phyloP scores from a whole-genome alignment of 2,888 invertebrate genomes.

The Ceriagrion tenellum region DNA sequence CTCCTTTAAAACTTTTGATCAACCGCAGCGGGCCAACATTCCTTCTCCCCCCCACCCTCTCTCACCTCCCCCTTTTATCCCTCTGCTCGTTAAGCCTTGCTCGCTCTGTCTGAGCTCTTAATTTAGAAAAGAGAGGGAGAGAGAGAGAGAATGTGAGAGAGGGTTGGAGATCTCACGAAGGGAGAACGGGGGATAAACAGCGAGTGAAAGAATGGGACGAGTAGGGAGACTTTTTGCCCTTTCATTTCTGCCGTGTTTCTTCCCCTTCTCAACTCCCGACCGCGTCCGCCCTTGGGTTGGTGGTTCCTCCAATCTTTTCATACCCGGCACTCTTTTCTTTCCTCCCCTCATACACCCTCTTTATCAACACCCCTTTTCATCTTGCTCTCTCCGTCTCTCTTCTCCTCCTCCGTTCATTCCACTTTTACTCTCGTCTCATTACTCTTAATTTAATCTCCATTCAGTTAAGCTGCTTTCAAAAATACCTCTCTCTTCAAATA shows the following conservation, averaged over 20 bases:
- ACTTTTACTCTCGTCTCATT: not conserved
- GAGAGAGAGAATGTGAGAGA: too few relatives aligned
- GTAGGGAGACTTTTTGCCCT: not conserved
- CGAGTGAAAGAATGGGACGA: not conserved
- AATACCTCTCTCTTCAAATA: not conserved
- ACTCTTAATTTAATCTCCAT: not conserved
- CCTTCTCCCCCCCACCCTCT: not conserved
- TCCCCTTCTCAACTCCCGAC: not conserved
- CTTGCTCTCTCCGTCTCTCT: not conserved
- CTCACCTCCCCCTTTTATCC: not conserved
- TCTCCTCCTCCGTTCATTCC: not conserved
- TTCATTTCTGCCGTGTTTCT: not conserved
- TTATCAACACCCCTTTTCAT: not conserved
- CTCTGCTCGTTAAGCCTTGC: not conserved
- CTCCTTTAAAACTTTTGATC: constrained; percentile 11
- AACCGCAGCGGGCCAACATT: not conserved
- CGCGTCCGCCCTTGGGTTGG: too few relatives aligned
- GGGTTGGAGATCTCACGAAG: not conserved
- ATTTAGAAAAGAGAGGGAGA: not conserved
- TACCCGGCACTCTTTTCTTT: not conserved
- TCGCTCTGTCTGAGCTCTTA: constrained; percentile 4
- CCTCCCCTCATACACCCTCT: not conserved
- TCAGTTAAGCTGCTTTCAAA: not conserved
- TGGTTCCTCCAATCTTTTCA: too few relatives aligned
- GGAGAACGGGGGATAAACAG: not conserved